phyloP scores from a whole-genome alignment of 2,797 vertebrate species.

The Artibeus jamaicensis region DNA sequence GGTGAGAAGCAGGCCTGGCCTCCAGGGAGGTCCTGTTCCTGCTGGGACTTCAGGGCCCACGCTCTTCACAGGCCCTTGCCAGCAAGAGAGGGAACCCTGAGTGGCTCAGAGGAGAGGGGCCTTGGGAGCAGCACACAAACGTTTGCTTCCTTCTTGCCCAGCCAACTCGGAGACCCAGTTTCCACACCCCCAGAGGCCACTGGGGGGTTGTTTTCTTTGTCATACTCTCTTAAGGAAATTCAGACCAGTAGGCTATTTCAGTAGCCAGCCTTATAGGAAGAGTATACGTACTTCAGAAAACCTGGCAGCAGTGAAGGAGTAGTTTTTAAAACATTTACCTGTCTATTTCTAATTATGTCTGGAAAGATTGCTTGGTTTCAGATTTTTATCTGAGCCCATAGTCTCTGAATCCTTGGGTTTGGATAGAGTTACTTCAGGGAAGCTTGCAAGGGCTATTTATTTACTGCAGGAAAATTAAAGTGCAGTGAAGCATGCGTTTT shows the following conservation, averaged over 20 bases:
- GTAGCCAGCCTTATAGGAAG: not conserved
- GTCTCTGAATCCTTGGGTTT: not conserved
- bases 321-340: not conserved
- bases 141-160: not conserved
- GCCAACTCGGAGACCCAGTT: not conserved
- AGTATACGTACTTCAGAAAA: not conserved
- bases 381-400: slow-evolving; percentile 19
- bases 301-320: not conserved
- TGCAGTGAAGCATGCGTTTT: slow-evolving; percentile 46
- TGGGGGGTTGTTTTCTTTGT: not conserved
- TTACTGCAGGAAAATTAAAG: slow-evolving; percentile 66
- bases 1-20: slow-evolving; percentile 69
- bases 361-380: slow-evolving; percentile 16
- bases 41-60: not conserved
- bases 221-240: not conserved
- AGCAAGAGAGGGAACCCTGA: not conserved
- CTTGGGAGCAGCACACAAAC: not conserved
- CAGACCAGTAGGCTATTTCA: not conserved
- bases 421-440: slow-evolving; percentile 9
- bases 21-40: not conserved
- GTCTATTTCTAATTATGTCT: slow-evolving; percentile 23
- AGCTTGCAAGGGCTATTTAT: slow-evolving; percentile 23
- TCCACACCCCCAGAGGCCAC: not conserved
- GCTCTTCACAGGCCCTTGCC: not conserved
- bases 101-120: not conserved